These are phyloP conservation scores for Helicoverpa assulta DNA, from an alignment of 2,888 invertebrate genomes.

Conservation along the genomic window DNA sequence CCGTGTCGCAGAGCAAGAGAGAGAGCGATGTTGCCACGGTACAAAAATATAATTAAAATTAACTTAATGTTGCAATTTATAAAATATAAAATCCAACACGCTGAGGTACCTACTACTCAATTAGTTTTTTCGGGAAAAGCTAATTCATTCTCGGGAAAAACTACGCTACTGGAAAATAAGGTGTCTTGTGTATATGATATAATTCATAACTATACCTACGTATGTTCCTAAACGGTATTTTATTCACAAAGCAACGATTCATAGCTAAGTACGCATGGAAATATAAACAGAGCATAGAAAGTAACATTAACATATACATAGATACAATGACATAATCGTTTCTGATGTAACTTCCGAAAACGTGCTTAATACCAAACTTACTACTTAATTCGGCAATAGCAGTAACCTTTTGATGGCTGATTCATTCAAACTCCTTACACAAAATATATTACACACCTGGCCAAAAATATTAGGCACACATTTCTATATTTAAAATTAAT, in stretches of 20 bases:
- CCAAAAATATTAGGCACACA: constrained; percentile 41
- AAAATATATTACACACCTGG: constrained; percentile 56
- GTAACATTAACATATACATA: constrained; percentile 12
- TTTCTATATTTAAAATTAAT: constrained; percentile 4
- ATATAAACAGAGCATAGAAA: constrained; percentile 21
- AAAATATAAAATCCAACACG: no score
- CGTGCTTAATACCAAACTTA: constrained; percentile 19
- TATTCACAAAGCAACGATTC: neutral
- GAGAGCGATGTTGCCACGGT: no score
- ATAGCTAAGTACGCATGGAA: neutral
- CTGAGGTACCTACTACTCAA: no score
- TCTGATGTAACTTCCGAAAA: constrained; percentile 38
- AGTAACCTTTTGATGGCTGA: constrained; percentile 17
- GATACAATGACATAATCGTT: constrained; percentile 16
- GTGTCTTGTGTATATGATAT: no score
- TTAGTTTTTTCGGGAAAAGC: no score
- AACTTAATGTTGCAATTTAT: no score
- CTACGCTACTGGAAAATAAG: no score
- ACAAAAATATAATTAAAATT: no score
- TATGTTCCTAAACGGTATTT: no score
- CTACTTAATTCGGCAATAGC: constrained; percentile 26
- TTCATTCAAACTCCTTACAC: constrained; percentile 25
- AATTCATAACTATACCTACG: no score
- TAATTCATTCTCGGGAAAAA: no score
- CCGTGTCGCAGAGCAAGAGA: no score